phyloP scores from a whole-genome alignment of 64 coral and sea anemone species.

The Porites lutea region DNA sequence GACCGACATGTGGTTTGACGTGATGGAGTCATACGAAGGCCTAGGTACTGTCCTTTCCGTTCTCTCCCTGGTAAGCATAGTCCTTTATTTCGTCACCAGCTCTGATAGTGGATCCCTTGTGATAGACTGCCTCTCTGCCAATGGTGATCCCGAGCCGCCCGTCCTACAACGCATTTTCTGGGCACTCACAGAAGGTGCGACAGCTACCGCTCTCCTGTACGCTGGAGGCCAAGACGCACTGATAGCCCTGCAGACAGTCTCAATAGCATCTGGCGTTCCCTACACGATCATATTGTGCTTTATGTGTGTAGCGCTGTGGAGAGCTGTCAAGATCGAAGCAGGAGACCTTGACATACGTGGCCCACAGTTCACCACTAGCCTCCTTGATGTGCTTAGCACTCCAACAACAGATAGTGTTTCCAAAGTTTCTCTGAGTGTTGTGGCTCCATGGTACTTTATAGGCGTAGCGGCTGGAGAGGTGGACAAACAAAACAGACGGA shows the following conservation, averaged over 20 bases:
- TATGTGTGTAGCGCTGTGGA: constrained; percentile 71
- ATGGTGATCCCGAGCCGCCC: constrained; percentile 71
- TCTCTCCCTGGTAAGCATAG: constrained; percentile 45
- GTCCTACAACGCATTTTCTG: constrained; percentile 72
- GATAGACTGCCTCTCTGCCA: constrained; percentile 71
- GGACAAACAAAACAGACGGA: background rate
- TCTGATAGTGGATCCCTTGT: constrained; percentile 73
- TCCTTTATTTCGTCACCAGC: constrained; percentile 84
- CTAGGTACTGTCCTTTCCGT: constrained; percentile 32
- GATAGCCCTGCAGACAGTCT: constrained; percentile 53
- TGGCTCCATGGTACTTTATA: constrained; percentile 62
- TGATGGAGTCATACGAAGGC: constrained; percentile 48
- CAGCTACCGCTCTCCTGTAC: constrained; percentile 55
- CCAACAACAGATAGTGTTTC: background rate
- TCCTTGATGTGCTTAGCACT: constrained; percentile 5
- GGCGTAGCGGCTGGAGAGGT: constrained; percentile 48
- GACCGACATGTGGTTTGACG: constrained; percentile 71
- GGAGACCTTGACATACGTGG: constrained; percentile 70
- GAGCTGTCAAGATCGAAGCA: constrained; percentile 58
- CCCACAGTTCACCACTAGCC: constrained; percentile 36
- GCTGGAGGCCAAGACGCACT: constrained; percentile 54
- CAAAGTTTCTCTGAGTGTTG: constrained; percentile 1
- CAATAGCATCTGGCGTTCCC: constrained; percentile 65
- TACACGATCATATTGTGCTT: constrained; percentile 67
- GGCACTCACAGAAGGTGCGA: constrained; percentile 75